Evolutionary conservation across 2,888 invertebrate genomes (phyloP).

Genomic region (Agrotis exclamationis): DNA sequence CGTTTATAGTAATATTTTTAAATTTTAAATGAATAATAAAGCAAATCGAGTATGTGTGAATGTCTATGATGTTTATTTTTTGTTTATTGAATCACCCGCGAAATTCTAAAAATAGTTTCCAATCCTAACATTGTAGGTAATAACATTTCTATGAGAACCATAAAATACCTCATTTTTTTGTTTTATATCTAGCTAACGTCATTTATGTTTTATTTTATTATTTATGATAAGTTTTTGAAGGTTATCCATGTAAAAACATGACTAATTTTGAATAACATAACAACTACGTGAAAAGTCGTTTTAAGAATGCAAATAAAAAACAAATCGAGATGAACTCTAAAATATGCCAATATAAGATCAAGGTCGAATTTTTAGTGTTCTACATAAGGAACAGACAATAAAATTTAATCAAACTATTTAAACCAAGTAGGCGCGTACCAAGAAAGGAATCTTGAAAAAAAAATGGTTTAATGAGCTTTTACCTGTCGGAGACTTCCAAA

Average conservation of each 20-base stretch:
- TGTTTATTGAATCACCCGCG: conserved; percentile 24
- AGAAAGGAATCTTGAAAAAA: conserved; percentile 33
- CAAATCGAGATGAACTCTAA: conserved; percentile 37
- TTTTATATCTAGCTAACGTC: conserved; percentile 17
- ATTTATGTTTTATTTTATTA: conserved; percentile 5
- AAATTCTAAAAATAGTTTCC: conserved; percentile 36
- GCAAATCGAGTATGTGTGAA: conserved; percentile 20
- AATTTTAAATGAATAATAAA: background rate
- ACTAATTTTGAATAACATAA: background rate
- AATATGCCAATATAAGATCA: conserved; percentile 48
- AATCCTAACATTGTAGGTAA: conserved; percentile 4
- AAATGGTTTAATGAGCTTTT: conserved; percentile 24
- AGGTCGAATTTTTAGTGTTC: conserved; percentile 48
- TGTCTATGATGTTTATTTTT: conserved; percentile 28
- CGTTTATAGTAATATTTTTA: background rate
- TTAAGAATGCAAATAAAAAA: conserved; percentile 27
- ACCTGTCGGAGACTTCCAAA: conserved; percentile 1
- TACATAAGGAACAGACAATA: conserved; percentile 56
- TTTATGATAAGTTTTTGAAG: conserved; percentile 14
- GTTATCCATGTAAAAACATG: background rate
- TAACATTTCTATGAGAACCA: conserved; percentile 26
- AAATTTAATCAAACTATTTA: conserved; percentile 37
- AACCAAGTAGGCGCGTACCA: background rate
- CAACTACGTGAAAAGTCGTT: background rate
- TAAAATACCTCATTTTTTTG: conserved; percentile 20